Evolutionary conservation across 2,797 vertebrate species (phyloP).

Genomic region (Oryzias sinensis): DNA sequence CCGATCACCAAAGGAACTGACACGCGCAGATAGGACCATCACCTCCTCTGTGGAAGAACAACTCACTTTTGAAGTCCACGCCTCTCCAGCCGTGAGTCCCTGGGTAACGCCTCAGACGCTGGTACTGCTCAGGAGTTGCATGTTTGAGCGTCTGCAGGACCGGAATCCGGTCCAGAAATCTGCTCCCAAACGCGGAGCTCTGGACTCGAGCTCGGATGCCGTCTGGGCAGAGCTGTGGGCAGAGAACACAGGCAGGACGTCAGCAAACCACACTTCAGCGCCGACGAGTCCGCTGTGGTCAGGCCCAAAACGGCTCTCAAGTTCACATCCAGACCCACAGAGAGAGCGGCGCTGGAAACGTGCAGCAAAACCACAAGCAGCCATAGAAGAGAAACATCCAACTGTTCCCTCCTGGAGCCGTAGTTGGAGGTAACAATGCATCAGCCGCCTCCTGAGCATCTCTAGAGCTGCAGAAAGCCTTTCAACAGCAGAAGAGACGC

Average conservation of each 20-base stretch:
- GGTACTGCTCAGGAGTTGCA: constrained; percentile 51
- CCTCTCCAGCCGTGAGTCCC: constrained; percentile 78
- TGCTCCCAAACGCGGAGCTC: constrained; percentile 15
- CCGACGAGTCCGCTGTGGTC: neutral
- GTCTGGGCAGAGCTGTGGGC: constrained; percentile 64
- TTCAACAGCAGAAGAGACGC: no score
- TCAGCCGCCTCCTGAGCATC: no score
- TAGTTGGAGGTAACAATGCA: no score
- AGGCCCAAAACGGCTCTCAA: neutral
- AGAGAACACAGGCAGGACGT: neutral
- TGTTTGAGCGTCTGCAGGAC: constrained; percentile 79
- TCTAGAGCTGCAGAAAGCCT: no score
- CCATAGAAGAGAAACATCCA: no score
- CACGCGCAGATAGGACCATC: neutral
- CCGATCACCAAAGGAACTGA: neutral
- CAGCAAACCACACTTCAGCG: neutral
- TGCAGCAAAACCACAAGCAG: neutral
- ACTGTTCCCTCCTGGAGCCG: no score
- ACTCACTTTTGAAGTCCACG: constrained; percentile 62
- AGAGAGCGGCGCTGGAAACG: neutral
- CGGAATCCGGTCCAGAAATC: constrained; percentile 63
- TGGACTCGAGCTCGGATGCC: constrained; percentile 49
- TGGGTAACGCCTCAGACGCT: constrained; percentile 61
- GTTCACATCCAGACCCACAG: neutral
- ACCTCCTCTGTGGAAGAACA: accelerated